phyloP scores from a whole-genome alignment of 1,140 invertebrate species.

The Acarapis woodi region DNA sequence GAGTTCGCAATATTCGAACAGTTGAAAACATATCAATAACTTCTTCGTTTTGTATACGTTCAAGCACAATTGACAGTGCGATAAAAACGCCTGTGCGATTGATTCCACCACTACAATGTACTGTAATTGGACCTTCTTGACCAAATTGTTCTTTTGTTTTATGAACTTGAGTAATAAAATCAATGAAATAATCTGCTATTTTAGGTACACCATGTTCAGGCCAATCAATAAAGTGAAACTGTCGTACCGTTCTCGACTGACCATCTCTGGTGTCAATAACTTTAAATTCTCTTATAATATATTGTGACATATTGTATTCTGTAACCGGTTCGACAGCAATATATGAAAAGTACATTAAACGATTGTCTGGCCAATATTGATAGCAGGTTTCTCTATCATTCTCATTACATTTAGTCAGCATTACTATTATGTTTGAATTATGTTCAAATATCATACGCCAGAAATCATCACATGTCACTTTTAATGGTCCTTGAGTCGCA shows the following conservation, averaged over 20 bases:
- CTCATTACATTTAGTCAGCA: conserved; percentile 89
- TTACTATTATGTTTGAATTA: conserved; percentile 95
- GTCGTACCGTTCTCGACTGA: conserved; percentile 74
- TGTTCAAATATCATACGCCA: conserved; percentile 99
- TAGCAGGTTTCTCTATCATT: conserved; percentile 95
- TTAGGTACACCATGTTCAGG: conserved; percentile 85
- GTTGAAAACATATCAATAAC: conserved; percentile 98
- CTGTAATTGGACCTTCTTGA: conserved; percentile 92
- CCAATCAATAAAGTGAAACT: conserved; percentile 99
- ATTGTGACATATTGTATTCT: conserved; percentile 98
- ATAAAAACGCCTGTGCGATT: conserved; percentile 95
- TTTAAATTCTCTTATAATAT: conserved; percentile 93
- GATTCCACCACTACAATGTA: conserved; percentile 71
- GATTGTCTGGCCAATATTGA: conserved; percentile 94
- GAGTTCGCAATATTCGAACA: conserved; percentile 81
- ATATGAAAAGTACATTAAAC: conserved; percentile 66
- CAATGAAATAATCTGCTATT: conserved; percentile 87
- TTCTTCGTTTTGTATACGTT: conserved; percentile 93
- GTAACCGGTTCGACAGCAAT: conserved; percentile 96
- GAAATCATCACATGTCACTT: conserved; percentile 86
- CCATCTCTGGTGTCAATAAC: conserved; percentile 47
- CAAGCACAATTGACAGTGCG: conserved; percentile 84
- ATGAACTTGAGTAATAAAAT: conserved; percentile 94
- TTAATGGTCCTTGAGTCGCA: conserved; percentile 83
- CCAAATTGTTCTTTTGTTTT: conserved; percentile 99